A percentile compares a stretch with the other conserved stretches of the same genome.
phyloP scores from a whole-genome alignment of 2,797 vertebrate genomes.

The Nothura maculosa region DNA sequence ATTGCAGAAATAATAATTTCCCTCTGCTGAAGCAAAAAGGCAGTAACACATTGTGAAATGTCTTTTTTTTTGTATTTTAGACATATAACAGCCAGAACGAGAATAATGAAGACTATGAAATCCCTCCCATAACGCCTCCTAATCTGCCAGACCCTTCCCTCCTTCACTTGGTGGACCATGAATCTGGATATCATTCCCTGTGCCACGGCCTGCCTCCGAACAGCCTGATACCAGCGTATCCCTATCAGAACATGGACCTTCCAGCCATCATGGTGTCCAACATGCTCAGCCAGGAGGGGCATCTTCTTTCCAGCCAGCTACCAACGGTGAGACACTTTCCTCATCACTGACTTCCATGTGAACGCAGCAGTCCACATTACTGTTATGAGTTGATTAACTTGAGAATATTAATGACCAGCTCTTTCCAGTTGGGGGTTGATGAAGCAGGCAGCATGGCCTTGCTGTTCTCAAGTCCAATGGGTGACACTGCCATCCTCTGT shows the following conservation, averaged over 20 bases:
- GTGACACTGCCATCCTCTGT: neutral
- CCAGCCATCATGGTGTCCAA: constrained; percentile 99
- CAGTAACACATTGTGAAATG: neutral
- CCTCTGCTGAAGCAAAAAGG: neutral
- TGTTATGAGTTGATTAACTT: neutral
- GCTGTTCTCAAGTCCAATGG: neutral
- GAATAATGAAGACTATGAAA: constrained; percentile 97
- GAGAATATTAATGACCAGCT: neutral
- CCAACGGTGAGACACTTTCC: constrained; percentile 91
- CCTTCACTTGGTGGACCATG: constrained; percentile 97
- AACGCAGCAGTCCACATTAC: neutral
- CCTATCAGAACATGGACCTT: constrained; percentile 95
- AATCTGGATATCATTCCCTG: constrained; percentile 92
- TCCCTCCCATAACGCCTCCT: constrained; percentile 97
- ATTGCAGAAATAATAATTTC: fast-evolving
- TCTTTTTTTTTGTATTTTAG: constrained; percentile 77
- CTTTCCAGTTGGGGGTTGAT: neutral
- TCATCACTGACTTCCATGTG: fast-evolving
- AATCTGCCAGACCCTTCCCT: constrained; percentile 95
- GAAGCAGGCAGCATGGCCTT: neutral
- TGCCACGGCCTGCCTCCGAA: constrained; percentile 95
- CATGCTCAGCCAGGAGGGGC: constrained; percentile 96
- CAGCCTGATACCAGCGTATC: constrained; percentile 95
- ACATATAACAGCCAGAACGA: constrained; percentile 89
- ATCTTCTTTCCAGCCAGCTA: constrained; percentile 95